Percentiles rank a stretch among this genome's conserved stretches.
Conservation (phyloP, 2,888 invertebrate species). For the Silvanus unidentatus region DNA sequence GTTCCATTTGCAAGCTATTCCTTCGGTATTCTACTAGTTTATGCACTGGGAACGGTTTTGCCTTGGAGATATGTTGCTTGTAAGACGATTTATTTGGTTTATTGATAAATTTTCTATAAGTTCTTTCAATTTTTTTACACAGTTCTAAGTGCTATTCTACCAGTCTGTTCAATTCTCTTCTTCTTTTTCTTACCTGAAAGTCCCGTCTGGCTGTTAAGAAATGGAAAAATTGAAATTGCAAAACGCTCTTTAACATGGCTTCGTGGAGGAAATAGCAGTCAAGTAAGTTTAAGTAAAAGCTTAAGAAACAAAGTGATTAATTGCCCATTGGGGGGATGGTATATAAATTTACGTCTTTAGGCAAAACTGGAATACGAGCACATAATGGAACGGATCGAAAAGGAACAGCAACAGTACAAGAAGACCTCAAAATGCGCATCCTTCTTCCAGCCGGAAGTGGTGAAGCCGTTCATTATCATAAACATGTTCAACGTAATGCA, state of each 20-base stretch:
- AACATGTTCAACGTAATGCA: conserved; percentile 68
- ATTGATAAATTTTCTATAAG: background rate
- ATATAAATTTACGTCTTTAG: conserved; percentile 44
- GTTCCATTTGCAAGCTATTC: conserved; percentile 70
- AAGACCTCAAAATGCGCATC: conserved; percentile 29
- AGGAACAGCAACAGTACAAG: conserved; percentile 44
- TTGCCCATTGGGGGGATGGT: no score
- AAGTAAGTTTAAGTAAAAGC: conserved; percentile 33
- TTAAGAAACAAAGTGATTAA: conserved; percentile 2
- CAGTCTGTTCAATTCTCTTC: conserved; percentile 55
- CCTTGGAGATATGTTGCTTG: conserved; percentile 66
- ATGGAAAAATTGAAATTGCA: conserved; percentile 52
- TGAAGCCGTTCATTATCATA: conserved; percentile 68
- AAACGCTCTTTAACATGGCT: conserved; percentile 40
- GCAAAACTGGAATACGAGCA: conserved; percentile 59
- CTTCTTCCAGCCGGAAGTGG: conserved; percentile 53
- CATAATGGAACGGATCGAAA: conserved; percentile 54
- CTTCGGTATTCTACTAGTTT: conserved; percentile 67
- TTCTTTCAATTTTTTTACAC: no score
- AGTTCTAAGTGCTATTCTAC: conserved; percentile 53
- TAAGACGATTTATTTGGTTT: conserved; percentile 23
- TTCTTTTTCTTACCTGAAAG: conserved; percentile 66
- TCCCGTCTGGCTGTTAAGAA: conserved; percentile 66
- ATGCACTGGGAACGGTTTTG: conserved; percentile 62
- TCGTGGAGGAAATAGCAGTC: conserved; percentile 35